phyloP scores from a whole-genome alignment of 2,797 vertebrate genomes.

The Xenops minutus region DNA sequence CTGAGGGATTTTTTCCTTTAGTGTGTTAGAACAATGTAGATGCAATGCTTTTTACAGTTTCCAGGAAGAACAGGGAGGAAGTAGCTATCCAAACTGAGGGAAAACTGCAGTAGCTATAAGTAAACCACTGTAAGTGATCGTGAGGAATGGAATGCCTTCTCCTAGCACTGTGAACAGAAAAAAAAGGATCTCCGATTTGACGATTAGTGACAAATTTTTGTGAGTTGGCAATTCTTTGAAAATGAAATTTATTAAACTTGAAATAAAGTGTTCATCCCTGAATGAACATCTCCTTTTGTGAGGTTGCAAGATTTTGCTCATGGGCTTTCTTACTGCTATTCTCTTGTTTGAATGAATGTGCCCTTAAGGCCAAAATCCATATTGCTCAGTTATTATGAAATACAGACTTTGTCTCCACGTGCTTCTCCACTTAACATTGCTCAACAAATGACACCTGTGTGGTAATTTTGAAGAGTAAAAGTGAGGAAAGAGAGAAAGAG shows the following conservation, averaged over 20 bases:
- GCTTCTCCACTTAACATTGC: constrained; percentile 15
- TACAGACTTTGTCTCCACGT: constrained; percentile 30
- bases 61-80: not conserved
- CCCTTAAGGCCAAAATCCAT: constrained; percentile 53
- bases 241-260: constrained; percentile 45
- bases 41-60: not conserved
- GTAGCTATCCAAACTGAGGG: not conserved
- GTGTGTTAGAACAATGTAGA: not conserved
- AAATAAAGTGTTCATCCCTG: constrained; percentile 11
- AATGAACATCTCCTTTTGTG: constrained; percentile 37
- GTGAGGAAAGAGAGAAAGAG: not conserved
- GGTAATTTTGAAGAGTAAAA: not conserved
- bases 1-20: not conserved
- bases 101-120: not conserved
- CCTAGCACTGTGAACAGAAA: not conserved
- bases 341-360: constrained; percentile 50
- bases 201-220: constrained; percentile 54
- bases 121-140: not conserved
- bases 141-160: not conserved
- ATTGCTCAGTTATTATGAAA: constrained; percentile 48
- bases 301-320: constrained; percentile 57
- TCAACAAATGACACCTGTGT: constrained; percentile 28
- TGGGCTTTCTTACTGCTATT: constrained; percentile 47
- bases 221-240: constrained; percentile 52
- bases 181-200: not conserved